Conservation (phyloP, 2,113 vertebrate species). For the Delphinapterus leucas region DNA sequence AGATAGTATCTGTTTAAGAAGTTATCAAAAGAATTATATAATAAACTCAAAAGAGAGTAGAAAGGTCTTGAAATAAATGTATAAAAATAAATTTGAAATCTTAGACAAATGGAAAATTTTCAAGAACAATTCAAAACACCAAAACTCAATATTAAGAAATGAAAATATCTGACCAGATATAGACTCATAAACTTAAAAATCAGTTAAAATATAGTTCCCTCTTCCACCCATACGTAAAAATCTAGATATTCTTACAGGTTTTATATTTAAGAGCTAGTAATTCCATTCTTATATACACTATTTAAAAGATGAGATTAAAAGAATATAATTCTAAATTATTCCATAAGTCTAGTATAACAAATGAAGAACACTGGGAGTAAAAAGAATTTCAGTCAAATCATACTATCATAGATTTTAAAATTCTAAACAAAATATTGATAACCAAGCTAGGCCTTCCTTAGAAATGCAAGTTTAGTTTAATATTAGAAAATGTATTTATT, state of each 20-base stretch:
- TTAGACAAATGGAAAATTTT: background rate
- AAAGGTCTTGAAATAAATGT: background rate
- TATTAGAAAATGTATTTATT: background rate
- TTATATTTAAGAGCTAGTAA: background rate
- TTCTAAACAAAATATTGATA: background rate
- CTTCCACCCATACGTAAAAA: background rate
- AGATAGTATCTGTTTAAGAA: background rate
- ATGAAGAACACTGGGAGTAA: background rate
- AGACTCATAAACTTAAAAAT: background rate
- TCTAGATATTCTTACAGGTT: background rate
- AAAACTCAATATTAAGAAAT: background rate
- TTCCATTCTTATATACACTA: background rate
- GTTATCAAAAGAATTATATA: background rate
- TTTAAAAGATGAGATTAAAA: background rate
- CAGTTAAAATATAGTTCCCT: background rate
- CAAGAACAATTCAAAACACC: background rate
- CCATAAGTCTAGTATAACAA: background rate
- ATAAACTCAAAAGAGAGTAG: background rate
- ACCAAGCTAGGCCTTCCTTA: background rate
- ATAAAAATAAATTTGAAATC: background rate
- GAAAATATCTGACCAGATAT: background rate
- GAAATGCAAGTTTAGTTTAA: background rate
- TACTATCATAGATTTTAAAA: background rate
- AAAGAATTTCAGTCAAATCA: background rate
- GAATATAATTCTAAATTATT: background rate